Conservation (phyloP, 1,140 invertebrate genomes). For the Cephus cinctus region DNA sequence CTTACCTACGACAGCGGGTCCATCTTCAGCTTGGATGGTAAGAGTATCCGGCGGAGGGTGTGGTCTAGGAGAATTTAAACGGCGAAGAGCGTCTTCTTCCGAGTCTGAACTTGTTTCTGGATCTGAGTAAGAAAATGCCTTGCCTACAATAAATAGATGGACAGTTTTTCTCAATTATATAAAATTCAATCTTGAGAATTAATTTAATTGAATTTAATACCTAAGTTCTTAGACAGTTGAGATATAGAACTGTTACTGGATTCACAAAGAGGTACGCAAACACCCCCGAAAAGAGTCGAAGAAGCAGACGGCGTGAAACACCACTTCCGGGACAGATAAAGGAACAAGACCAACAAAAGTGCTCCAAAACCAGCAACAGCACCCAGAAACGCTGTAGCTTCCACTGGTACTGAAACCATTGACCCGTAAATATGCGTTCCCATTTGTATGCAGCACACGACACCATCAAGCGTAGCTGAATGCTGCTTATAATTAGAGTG, state of each 20-base stretch:
- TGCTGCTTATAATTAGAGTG: too few relatives aligned
- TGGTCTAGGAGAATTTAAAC: constrained; percentile 56
- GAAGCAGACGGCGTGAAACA: constrained; percentile 61
- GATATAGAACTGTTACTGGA: constrained; percentile 44
- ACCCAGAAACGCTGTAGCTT: constrained; percentile 76
- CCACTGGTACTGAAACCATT: constrained; percentile 72
- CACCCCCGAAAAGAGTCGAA: constrained; percentile 48
- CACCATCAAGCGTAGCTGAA: too few relatives aligned
- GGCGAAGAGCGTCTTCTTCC: constrained; percentile 71
- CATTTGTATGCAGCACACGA: too few relatives aligned
- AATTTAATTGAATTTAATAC: constrained; percentile 23
- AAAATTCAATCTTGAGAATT: background rate
- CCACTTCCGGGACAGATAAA: constrained; percentile 78
- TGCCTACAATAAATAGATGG: constrained; percentile 26
- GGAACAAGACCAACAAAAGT: constrained; percentile 73
- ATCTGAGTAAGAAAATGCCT: constrained; percentile 49
- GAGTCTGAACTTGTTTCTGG: constrained; percentile 71
- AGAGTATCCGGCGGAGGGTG: constrained; percentile 47
- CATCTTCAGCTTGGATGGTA: constrained; percentile 52
- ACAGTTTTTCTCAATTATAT: background rate
- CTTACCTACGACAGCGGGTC: constrained; percentile 34
- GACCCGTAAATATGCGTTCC: too few relatives aligned
- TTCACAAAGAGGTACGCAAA: constrained; percentile 53
- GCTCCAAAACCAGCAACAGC: constrained; percentile 73
- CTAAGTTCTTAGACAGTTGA: constrained; percentile 47